Base-by-base conservation (phyloP, 2,888 invertebrate genomes). In the Myathropa florea region DNA sequence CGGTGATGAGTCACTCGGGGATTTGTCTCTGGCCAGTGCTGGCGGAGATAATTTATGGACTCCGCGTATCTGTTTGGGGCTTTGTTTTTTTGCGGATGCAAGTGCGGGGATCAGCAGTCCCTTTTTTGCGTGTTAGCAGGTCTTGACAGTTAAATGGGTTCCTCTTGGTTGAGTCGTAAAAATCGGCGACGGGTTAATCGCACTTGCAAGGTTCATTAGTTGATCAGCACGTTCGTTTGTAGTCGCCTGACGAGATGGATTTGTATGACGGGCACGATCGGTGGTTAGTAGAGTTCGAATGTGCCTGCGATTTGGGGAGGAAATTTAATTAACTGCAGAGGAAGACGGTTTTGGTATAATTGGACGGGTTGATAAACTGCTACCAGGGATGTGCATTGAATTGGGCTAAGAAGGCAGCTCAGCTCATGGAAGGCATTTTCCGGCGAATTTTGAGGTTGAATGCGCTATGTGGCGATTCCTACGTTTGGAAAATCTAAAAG, bases 151-250 rank as follows among this genome's bases (percentile, higher is more conserved):
- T 80, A 30, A 83, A 65, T 70, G 36, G 46, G 28, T 55, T 36
- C 36, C 65, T 63, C 21, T 61, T 36, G 36, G 63, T 55, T 21
- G 55, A 68, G 39, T 33, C 39, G 65, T 60, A 65, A 65, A 70
- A 53, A 72, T 72, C 79, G 72, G 68, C 73, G 83, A 79, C 63
- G 65, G 68, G 68, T 73, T 73, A 73, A 83, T 83, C 67, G 59
- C 60, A 71, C 71, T 65, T 67, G 76, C 26, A 14, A 75, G 14
- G 55, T 23, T 65, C 78, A 83, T 83, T 83, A 73, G 78, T 26
- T 68, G 63, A 57, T 24, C 55, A 61, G 46, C 82, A 82, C 82
- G 78, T 68, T 24, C n/a, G n/a, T n/a, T 9, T 21, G 36, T 3
- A 4, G 23, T n/a, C 0, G 0, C 4, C 23, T 24, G n/a, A 4